Percentiles rank a stretch among this genome's conserved stretches.
Conservation (phyloP, 2,888 invertebrate genomes). For the Callosobruchus maculatus region DNA sequence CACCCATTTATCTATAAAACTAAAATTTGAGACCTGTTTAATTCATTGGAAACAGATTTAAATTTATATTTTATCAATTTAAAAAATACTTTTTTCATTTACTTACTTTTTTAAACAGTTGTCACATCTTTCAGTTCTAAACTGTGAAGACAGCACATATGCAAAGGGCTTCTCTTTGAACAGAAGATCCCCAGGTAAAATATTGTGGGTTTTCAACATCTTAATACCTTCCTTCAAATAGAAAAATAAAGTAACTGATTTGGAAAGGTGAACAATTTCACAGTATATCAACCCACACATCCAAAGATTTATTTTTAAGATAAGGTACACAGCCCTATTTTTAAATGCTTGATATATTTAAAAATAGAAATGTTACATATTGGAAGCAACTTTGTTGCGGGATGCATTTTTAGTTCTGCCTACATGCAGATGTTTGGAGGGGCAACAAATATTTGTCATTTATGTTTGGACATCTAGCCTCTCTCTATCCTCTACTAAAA, state of each 20-base stretch:
- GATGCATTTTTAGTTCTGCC: neutral
- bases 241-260: neutral
- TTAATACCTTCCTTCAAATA: neutral
- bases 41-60: too few species aligned
- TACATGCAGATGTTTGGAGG: too few species aligned
- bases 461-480: too few species aligned
- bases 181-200: slow-evolving; percentile 65
- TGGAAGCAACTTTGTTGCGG: neutral
- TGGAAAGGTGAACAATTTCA: slow-evolving; percentile 9
- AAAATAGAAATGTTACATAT: neutral
- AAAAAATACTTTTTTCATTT: neutral
- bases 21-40: too few species aligned
- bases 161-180: slow-evolving; percentile 73
- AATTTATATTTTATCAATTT: neutral
- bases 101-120: slow-evolving; percentile 69
- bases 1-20: too few species aligned
- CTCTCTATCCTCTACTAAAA: too few species aligned
- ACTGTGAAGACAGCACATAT: slow-evolving; percentile 67
- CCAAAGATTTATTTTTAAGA: neutral
- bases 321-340: neutral
- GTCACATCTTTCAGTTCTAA: slow-evolving; percentile 70
- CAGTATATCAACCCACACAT: neutral
- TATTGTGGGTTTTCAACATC: slow-evolving; percentile 48
- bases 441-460: too few species aligned
- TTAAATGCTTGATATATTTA: neutral